phyloP scores from a whole-genome alignment of 2,113 vertebrate genomes.

The Anolis carolinensis region DNA sequence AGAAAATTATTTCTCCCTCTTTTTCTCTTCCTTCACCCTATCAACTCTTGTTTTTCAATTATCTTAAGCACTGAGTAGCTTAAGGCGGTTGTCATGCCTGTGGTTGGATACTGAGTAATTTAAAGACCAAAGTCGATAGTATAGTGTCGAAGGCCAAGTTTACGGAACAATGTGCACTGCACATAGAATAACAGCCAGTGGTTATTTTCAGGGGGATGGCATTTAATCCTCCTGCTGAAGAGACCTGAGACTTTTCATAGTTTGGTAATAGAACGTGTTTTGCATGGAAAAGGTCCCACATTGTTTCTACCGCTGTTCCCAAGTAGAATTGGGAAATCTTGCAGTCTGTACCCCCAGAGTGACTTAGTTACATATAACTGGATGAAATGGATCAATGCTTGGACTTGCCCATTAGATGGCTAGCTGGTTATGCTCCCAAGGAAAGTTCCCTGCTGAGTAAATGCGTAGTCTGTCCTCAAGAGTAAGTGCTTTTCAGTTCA shows the following conservation, averaged over 20 bases:
- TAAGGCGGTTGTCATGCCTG: neutral
- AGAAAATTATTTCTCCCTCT: slow-evolving; percentile 57
- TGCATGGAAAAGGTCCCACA: neutral
- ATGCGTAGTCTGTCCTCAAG: slow-evolving; percentile 19
- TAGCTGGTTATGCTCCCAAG: neutral
- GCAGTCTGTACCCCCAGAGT: neutral
- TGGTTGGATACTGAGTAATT: neutral
- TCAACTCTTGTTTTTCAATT: slow-evolving; percentile 50
- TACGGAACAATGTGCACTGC: neutral
- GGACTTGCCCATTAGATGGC: neutral
- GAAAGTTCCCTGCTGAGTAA: neutral
- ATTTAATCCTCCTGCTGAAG: neutral
- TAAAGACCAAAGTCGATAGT: neutral
- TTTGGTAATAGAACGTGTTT: neutral
- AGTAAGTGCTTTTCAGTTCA: slow-evolving; percentile 25
- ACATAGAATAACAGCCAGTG: neutral
- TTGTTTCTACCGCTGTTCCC: neutral
- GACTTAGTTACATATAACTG: too few relatives aligned
- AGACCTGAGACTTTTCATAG: neutral
- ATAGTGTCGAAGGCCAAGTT: neutral
- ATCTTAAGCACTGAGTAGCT: slow-evolving; percentile 33
- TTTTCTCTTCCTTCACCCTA: neutral
- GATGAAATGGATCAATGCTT: neutral
- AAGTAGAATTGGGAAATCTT: neutral
- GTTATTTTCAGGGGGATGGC: neutral